phyloP scores from a whole-genome alignment of 2,888 invertebrate species.

The Synanthedon tipuliformis region DNA sequence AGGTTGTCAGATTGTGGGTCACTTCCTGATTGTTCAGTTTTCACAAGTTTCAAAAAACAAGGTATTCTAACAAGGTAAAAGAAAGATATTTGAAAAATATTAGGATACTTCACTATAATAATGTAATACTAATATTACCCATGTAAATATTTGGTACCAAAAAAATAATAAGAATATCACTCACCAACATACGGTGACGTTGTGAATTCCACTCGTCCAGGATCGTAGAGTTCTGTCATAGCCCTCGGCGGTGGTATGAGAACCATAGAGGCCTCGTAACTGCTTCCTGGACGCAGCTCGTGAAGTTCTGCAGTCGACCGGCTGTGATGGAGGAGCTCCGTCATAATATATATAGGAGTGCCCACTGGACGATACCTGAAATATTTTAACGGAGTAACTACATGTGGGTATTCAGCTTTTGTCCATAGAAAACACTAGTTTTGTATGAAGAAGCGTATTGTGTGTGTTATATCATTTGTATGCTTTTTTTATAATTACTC shows the following conservation, averaged over 20 bases:
- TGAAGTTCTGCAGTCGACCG: conserved; percentile 82
- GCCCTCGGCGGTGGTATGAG: conserved; percentile 87
- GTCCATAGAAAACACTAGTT: too few relatives aligned
- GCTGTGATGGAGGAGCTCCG: conserved; percentile 85
- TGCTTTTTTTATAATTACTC: background rate
- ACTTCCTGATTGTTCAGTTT: too few relatives aligned
- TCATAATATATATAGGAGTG: conserved; percentile 85
- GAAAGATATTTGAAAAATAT: too few relatives aligned
- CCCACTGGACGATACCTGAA: conserved; percentile 82
- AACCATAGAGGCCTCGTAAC: conserved; percentile 85
- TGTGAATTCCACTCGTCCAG: conserved; percentile 75
- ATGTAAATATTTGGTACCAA: too few relatives aligned
- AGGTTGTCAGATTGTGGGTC: too few relatives aligned
- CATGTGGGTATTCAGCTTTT: too few relatives aligned
- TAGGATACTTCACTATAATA: too few relatives aligned
- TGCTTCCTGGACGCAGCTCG: conserved; percentile 80
- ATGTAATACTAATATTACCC: too few relatives aligned
- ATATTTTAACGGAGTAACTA: background rate
- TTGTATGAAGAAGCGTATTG: too few relatives aligned
- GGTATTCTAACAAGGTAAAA: too few relatives aligned
- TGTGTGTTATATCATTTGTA: too few relatives aligned
- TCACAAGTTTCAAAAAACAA: too few relatives aligned
- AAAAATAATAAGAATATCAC: conserved; percentile 8
- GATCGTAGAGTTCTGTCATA: conserved; percentile 81
- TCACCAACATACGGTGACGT: conserved; percentile 78